A percentile compares a stretch with the other conserved stretches of the same genome.
phyloP scores from a whole-genome alignment of 2,113 vertebrate species.

The Toxotes jaculatrix region DNA sequence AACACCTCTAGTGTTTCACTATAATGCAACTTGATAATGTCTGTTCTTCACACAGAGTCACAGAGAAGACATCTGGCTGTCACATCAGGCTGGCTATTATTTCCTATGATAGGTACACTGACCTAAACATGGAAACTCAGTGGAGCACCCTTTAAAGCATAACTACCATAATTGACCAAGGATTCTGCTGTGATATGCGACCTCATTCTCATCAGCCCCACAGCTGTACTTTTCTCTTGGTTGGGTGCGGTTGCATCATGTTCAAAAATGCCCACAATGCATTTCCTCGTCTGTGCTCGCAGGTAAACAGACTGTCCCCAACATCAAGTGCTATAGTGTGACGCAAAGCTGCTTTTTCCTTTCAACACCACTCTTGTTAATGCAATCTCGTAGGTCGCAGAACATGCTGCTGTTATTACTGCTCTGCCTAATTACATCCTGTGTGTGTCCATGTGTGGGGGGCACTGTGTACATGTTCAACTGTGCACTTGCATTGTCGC shows the following conservation, averaged over 20 bases:
- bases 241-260: constrained; percentile 55
- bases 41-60: not conserved
- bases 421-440: constrained; percentile 71
- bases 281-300: constrained; percentile 62
- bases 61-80: too few relatives aligned
- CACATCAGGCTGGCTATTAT: not conserved
- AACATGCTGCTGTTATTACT: constrained; percentile 44
- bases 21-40: too few relatives aligned
- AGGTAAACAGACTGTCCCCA: constrained; percentile 36
- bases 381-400: constrained; percentile 53
- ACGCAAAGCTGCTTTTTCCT: constrained; percentile 61
- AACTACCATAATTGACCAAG: not conserved
- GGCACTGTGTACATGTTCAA: constrained; percentile 37
- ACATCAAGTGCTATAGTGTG: constrained; percentile 39
- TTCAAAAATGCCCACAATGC: constrained; percentile 52
- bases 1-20: too few relatives aligned
- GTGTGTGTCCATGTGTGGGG: constrained; percentile 44
- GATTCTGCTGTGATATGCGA: not conserved
- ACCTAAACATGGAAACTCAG: not conserved
- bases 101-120: not conserved
- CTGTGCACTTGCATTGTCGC: constrained; percentile 43
- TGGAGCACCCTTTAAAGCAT: too few relatives aligned
- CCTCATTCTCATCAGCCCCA: not conserved
- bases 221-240: constrained; percentile 32
- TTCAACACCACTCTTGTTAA: constrained; percentile 55